Evolutionary conservation across 2,888 invertebrate species (phyloP).

Genomic region (Altica lythri): DNA sequence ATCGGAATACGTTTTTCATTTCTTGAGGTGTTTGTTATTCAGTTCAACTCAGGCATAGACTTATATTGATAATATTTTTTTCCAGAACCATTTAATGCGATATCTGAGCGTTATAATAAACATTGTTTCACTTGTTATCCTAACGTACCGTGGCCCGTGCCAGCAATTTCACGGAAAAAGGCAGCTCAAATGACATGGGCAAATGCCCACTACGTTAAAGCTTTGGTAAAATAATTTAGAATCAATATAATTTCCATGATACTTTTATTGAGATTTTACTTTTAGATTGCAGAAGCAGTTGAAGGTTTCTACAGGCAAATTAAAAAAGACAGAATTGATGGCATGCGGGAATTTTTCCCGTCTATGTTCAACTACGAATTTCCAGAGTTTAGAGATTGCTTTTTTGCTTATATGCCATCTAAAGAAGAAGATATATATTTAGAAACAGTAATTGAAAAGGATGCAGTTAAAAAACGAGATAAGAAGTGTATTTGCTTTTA

Average conservation of each 20-base stretch:
- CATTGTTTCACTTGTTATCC: background rate
- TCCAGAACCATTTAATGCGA: background rate
- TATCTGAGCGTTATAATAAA: background rate
- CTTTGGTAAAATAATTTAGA: slow-evolving; percentile 25
- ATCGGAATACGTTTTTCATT: too few species aligned
- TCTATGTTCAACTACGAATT: slow-evolving; percentile 50
- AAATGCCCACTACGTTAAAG: slow-evolving; percentile 39
- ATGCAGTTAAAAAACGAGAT: too few species aligned
- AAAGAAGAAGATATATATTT: slow-evolving; percentile 48
- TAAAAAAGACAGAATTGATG: slow-evolving; percentile 45
- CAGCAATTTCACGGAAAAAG: slow-evolving; percentile 24
- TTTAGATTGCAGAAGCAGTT: slow-evolving; percentile 30
- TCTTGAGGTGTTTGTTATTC: too few species aligned
- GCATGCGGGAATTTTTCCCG: slow-evolving; percentile 52
- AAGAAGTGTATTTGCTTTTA: too few species aligned
- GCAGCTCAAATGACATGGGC: slow-evolving; percentile 44
- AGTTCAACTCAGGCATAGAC: too few species aligned
- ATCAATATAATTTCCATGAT: background rate
- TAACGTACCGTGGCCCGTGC: slow-evolving; percentile 6
- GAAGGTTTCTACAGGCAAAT: slow-evolving; percentile 43
- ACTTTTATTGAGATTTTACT: too few species aligned
- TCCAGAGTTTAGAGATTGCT: slow-evolving; percentile 50
- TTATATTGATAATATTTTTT: too few species aligned
- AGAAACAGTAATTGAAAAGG: slow-evolving; percentile 5
- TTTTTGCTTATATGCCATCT: slow-evolving; percentile 51